Evolutionary conservation across 2,797 vertebrate species (phyloP).

Genomic region (Artibeus lituratus): DNA sequence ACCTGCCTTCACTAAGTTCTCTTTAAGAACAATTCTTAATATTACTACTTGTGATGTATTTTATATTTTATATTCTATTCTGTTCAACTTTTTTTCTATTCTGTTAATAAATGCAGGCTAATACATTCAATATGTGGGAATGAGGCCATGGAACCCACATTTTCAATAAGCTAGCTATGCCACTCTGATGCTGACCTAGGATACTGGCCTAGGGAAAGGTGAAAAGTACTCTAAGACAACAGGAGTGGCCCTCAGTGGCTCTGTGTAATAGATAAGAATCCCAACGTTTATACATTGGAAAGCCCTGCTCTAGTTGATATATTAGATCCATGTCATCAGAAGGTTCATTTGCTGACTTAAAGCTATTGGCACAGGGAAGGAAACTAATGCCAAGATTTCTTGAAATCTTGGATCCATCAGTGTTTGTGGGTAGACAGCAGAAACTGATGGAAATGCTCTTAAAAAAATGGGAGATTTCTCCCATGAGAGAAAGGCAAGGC

Average conservation of each 20-base stretch:
- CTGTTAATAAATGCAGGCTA: neutral
- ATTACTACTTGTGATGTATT: neutral
- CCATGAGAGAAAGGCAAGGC: neutral
- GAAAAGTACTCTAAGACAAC: neutral
- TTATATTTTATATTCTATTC: slow-evolving; percentile 6
- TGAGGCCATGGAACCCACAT: neutral
- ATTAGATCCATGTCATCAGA: neutral
- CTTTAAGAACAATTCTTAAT: neutral
- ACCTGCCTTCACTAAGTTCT: neutral
- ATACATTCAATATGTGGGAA: neutral
- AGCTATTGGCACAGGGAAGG: neutral
- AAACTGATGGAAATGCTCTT: neutral
- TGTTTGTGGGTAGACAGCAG: neutral
- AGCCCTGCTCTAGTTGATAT: neutral
- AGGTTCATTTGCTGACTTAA: neutral
- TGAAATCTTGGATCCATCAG: neutral
- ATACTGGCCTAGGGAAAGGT: neutral
- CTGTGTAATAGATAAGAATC: neutral
- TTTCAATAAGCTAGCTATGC: neutral
- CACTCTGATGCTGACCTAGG: neutral
- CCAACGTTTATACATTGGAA: neutral
- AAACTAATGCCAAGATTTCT: neutral
- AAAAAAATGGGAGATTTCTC: neutral
- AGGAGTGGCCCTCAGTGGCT: neutral
- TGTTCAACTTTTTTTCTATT: neutral